A percentile compares a stretch with the other conserved stretches of the same genome.
Evolutionary conservation across 2,888 invertebrate species (phyloP).

Genomic region (Drosophila subsilvestris): DNA sequence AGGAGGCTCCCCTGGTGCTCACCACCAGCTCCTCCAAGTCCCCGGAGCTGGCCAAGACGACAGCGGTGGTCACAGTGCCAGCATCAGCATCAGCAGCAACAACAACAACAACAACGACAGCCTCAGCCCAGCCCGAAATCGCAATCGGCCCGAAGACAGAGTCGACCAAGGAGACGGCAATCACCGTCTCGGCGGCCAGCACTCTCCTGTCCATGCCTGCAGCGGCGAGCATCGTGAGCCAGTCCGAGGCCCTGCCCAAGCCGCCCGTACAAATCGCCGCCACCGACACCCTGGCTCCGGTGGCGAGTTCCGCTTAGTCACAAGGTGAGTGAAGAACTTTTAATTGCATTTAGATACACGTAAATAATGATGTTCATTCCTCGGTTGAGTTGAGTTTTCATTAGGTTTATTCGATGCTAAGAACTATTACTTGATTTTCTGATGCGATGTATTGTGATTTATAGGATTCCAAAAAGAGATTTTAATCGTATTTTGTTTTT

Average conservation of each 20-base stretch:
- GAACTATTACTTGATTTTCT: too few species aligned
- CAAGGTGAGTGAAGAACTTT: slow-evolving; percentile 61
- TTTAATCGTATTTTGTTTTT: too few species aligned
- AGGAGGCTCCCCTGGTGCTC: slow-evolving; percentile 48
- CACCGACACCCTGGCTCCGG: slow-evolving; percentile 68
- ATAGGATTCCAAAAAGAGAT: too few species aligned
- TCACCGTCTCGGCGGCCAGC: slow-evolving; percentile 36
- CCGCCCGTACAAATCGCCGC: slow-evolving; percentile 71
- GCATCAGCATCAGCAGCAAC: slow-evolving; percentile 22
- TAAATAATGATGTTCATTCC: neutral
- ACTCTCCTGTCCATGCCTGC: slow-evolving; percentile 41
- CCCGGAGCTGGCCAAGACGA: slow-evolving; percentile 42
- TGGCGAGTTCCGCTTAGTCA: slow-evolving; percentile 77
- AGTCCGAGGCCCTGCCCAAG: slow-evolving; percentile 53
- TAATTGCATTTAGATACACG: neutral
- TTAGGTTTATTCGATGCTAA: too few species aligned
- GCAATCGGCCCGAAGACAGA: neutral
- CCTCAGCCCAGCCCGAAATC: slow-evolving; percentile 23
- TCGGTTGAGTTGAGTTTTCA: neutral
- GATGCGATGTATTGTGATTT: too few species aligned
- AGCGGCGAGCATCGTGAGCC: slow-evolving; percentile 8
- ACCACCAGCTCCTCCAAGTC: slow-evolving; percentile 43
- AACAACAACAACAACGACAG: slow-evolving; percentile 19
- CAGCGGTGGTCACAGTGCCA: slow-evolving; percentile 13
- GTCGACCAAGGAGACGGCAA: slow-evolving; percentile 32